Base-by-base conservation (phyloP, 1,140 invertebrate genomes). In the Triops cancriformis region DNA sequence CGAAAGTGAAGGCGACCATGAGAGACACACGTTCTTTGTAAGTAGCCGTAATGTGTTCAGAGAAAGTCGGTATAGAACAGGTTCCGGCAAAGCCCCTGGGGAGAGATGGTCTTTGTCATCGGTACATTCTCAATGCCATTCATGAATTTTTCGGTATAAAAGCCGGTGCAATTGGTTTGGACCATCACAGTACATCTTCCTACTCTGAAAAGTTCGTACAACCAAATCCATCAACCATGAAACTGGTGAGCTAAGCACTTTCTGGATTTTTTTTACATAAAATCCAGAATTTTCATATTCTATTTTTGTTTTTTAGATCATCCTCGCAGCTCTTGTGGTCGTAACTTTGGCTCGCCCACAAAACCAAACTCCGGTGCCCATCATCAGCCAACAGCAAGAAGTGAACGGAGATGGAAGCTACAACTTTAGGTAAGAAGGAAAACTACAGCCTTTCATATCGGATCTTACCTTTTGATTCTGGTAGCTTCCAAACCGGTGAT, bases 311-410 rank as follows among this genome's bases (percentile, higher is more conserved):
- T 76, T 28, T 12, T 11, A 78, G 77, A 45, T 74, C 26, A 74
- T 78, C 45, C 73, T 78, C 0, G 12, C 73, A 18, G 77, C 77
- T 26, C 73, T 78, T 26, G 18, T 73, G 26, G 73, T 74, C 26
- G 73, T 75, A 23, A 31, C 77, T 1, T 23, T 37, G 12, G 77
- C 77, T 43, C 72, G 72, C 42, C 77, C 77, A 7, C 37, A 45
- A 73, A 43, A 51, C 26, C 87, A 88, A 76, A 86, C 88, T 73
- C 87, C 87, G 1, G 88, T 89, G 80, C 87, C 88, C 75, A 90
- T 90, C 77, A 84, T 90, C n/a, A 89, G 88, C 80, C 89, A 90
- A 82, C 87, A 89, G 75, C 89, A 88, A 75, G 89, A 90, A 79
- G 87, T 89, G 76, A 82, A 81, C 64, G 83, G 82, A n/a, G 83